These are phyloP conservation scores for Urophycis tenuis DNA, from an alignment of 2,797 vertebrate genomes.

Conservation along the genomic window DNA sequence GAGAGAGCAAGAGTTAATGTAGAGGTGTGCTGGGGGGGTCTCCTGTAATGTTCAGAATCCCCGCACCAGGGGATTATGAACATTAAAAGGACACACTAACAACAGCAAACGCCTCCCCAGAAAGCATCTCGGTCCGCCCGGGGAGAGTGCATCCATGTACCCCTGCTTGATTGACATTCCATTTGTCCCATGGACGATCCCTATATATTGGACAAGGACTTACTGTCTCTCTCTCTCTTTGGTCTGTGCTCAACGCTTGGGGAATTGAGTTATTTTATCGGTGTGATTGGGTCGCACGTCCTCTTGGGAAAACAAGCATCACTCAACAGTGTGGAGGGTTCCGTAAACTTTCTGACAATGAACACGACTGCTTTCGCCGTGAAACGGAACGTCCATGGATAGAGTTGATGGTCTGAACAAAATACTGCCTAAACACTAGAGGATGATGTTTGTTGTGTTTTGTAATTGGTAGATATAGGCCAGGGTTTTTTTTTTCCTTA, in stretches of 20 bases:
- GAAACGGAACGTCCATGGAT: neutral
- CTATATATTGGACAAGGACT: conserved; percentile 70
- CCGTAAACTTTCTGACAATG: conserved; percentile 62
- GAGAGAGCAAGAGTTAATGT: neutral
- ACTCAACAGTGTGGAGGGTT: conserved; percentile 63
- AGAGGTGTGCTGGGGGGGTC: neutral
- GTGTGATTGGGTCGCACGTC: conserved; percentile 27
- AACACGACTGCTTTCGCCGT: conserved; percentile 46
- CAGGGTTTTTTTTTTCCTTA: neutral
- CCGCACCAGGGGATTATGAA: conserved; percentile 45
- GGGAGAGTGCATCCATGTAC: conserved; percentile 60
- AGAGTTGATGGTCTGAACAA: conserved; percentile 28
- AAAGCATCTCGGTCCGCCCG: conserved; percentile 54
- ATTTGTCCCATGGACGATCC: conserved; percentile 75
- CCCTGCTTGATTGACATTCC: conserved; percentile 71
- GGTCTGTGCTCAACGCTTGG: conserved; percentile 57
- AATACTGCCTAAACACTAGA: neutral
- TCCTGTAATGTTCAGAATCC: conserved; percentile 49
- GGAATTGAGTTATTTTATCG: conserved; percentile 52
- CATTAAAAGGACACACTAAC: conserved; percentile 68
- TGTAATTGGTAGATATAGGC: neutral
- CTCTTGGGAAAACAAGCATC: conserved; percentile 60
- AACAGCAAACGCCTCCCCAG: conserved; percentile 63
- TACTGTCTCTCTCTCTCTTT: conserved; percentile 52
- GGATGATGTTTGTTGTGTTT: neutral